Evolutionary conservation across 37 sponge, comb jelly and placozoan genomes (phyloP).

Genomic region (Mnemiopsis leidyi): DNA sequence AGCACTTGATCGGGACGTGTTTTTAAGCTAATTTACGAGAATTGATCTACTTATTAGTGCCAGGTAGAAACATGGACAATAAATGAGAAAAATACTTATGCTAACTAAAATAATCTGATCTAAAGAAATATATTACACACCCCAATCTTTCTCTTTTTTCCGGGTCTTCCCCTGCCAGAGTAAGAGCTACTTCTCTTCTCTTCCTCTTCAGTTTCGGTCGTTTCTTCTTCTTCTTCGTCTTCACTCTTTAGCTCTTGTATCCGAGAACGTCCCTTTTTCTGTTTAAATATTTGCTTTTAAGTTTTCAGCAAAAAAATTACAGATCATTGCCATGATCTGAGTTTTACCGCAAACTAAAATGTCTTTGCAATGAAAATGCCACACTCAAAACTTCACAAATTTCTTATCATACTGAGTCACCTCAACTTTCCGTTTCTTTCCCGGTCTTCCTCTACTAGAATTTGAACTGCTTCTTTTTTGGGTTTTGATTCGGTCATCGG

Average conservation of each 20-base stretch:
- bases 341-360: too few relatives aligned
- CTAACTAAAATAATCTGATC: not conserved
- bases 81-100: too few relatives aligned
- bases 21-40: too few relatives aligned
- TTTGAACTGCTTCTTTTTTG: not conserved
- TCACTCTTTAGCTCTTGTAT: not conserved
- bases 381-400: not conserved
- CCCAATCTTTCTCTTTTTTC: not conserved
- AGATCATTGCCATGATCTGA: too few relatives aligned
- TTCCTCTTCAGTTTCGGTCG: not conserved
- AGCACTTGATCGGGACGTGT: too few relatives aligned
- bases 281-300: too few relatives aligned
- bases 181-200: not conserved
- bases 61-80: too few relatives aligned
- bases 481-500: not conserved
- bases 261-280: not conserved
- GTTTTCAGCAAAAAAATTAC: not conserved
- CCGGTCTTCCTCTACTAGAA: not conserved
- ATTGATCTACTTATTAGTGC: too few relatives aligned
- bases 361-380: too few relatives aligned
- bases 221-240: not conserved
- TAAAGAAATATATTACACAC: not conserved
- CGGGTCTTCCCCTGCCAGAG: not conserved
- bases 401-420: not conserved
- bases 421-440: conserved; percentile 35